Evolutionary conservation across 2,797 vertebrate species (phyloP).

Genomic region (Chelmon rostratus): DNA sequence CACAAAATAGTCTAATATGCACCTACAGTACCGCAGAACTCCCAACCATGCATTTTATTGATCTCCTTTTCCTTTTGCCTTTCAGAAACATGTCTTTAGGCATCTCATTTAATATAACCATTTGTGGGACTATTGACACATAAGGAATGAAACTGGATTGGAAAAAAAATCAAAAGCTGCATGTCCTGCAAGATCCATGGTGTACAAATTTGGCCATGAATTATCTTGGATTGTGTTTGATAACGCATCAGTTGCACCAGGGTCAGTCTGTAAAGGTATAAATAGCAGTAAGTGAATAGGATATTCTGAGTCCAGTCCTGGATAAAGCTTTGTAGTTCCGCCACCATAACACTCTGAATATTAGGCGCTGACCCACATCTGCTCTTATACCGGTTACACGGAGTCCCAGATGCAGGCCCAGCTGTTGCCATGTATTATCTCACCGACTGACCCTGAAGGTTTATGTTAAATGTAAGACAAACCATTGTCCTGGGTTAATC

Average conservation of each 20-base stretch:
- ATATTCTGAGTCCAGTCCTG: slow-evolving; percentile 58
- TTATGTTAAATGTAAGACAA: slow-evolving; percentile 65
- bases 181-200: not conserved
- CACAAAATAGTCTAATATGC: not conserved
- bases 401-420: slow-evolving; percentile 79
- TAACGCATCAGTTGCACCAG: slow-evolving; percentile 17
- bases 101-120: slow-evolving; percentile 20
- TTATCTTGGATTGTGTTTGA: slow-evolving; percentile 38
- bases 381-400: slow-evolving; percentile 69
- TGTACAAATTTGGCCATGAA: slow-evolving; percentile 1
- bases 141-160: not conserved
- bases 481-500: slow-evolving; percentile 42
- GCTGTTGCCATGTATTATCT: slow-evolving; percentile 79
- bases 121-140: slow-evolving; percentile 10
- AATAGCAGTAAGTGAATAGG: slow-evolving; percentile 53
- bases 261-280: slow-evolving; percentile 49
- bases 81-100: slow-evolving; percentile 21
- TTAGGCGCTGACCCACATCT: slow-evolving; percentile 80
- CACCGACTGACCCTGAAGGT: slow-evolving; percentile 67
- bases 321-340: slow-evolving; percentile 69
- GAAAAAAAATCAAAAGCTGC: slow-evolving; percentile 1
- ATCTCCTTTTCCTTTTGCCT: slow-evolving; percentile 11
- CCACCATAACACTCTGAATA: slow-evolving; percentile 68
- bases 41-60: slow-evolving; percentile 12
- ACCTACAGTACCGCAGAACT: not conserved